Percentiles rank a stretch among this genome's conserved stretches.
phyloP scores from a whole-genome alignment of 2,888 invertebrate species.

The Coecobrya sp. region DNA sequence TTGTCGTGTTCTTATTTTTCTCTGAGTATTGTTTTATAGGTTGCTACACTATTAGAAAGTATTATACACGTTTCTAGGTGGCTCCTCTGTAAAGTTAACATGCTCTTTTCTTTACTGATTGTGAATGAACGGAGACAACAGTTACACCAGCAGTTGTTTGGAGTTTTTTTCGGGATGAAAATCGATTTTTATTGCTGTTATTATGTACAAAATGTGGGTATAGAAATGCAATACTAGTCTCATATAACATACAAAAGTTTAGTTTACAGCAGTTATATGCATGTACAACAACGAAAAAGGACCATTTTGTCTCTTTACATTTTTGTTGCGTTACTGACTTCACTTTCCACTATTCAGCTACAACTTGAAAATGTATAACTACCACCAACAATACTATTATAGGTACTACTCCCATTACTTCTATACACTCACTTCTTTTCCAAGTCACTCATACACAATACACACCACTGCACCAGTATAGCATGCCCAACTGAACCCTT shows the following conservation, averaged over 20 bases:
- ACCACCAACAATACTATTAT: neutral
- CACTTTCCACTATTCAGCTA: slow-evolving; percentile 49
- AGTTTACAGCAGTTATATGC: neutral
- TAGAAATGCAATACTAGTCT: slow-evolving; percentile 21
- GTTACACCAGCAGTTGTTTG: slow-evolving; percentile 55
- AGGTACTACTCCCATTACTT: neutral
- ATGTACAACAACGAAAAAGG: slow-evolving; percentile 8
- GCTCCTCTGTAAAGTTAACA: slow-evolving; percentile 52
- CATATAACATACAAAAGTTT: neutral
- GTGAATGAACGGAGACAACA: slow-evolving; percentile 60
- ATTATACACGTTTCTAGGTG: slow-evolving; percentile 25
- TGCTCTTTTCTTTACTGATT: slow-evolving; percentile 50
- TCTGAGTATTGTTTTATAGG: neutral
- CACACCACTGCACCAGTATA: slow-evolving; percentile 1
- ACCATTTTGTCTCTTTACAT: slow-evolving; percentile 53
- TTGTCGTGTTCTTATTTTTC: slow-evolving; percentile 1
- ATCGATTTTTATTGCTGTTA: slow-evolving; percentile 73
- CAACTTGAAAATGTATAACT: slow-evolving; percentile 15
- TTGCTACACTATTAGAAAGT: neutral
- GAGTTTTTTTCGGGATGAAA: slow-evolving; percentile 59
- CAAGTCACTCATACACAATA: slow-evolving; percentile 44
- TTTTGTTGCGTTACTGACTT: slow-evolving; percentile 53
- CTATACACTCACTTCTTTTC: neutral
- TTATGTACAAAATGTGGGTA: slow-evolving; percentile 41
- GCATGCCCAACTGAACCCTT: slow-evolving; percentile 41